Evolutionary conservation across 2,797 vertebrate species (phyloP), one percentile per base, ranked within the genome.

Genomic region (Sebastes trivittatus): DNA sequence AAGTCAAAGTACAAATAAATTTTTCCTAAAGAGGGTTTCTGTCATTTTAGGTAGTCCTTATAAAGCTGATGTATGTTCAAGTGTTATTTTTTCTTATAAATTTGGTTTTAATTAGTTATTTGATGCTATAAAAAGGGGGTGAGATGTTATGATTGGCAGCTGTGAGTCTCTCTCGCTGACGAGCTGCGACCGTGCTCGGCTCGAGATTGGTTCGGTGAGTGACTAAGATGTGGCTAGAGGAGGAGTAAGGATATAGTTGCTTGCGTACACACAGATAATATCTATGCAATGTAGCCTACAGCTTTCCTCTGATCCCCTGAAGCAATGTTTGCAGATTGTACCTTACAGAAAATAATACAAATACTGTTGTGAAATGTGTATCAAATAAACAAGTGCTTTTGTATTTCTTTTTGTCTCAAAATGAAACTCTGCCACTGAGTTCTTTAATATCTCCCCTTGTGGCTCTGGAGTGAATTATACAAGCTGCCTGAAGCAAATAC

Each of bases 391-490:
- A 64, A 69, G 63, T 36, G 23, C 30, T 87, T 80, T 69, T 66
- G 29, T 83, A 16, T 64, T 75, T 66, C n/a, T 36, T 46, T 36
- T 46, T 34, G 32, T 62, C 29, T 72, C 18, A 65, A 82, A 89
- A 67, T 75, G 27, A 87, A 84, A 85, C 66, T 82, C 71, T 75
- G 56, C 68, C 77, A 46, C 56, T 75, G 71, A 77, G 70, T 80
- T 86, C 78, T 87, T 83, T 78, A 82, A 87, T 87, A 83, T 89
- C 79, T 89, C 64, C 78, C 62, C 61, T 75, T 82, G 77, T 83
- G 75, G 62, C 66, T 87, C 59, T 79, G 71, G 91, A 82, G 72
- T 86, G 78, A 92, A 89, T 91, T 89, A 89, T 79, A 89, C 83
- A 86, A 87, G 71, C 62, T 13, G 88, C 87, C 85, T 87, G 70